Evolutionary conservation across 2,797 vertebrate genomes (phyloP), one percentile per base, ranked within the genome.

Genomic region (Centropyge bicolor): DNA sequence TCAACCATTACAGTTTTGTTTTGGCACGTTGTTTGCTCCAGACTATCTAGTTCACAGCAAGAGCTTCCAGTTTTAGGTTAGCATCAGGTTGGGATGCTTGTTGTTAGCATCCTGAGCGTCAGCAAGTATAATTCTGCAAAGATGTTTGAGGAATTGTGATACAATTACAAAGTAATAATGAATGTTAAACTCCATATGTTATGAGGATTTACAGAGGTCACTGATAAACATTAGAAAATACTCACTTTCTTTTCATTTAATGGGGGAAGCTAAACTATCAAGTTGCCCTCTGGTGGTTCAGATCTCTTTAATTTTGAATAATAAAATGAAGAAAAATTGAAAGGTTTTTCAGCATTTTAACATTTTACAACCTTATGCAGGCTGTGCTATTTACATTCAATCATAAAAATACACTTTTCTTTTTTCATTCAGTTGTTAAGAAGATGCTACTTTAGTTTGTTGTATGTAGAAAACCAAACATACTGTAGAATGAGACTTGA

Each of bases 121-220:
- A 19, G 3, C 27, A 27, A 54, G 27, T 14, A 36, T 31, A 14
- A 20, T 20, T 22, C 22, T 43, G 19, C 35, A 0, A 14, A 52
- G 11, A 24, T 14, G 45, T 64, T 70, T 27, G 16, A 74, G 10
- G 56, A 70, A 52, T 9, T 51, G 38, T 35, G 6, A 11, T 54
- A 8, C 24, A 69, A 17, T 38, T 35, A 73, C n/a, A 49, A 55
- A 62, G 2, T 48, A 51, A n/a, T 46, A 55, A 46, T 52, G 3
- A 14, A 62, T 11, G 20, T 35, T 10, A 63, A 57, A 24, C 22
- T 70, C 3, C 1, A 1, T 9, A 22, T 13, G 60, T 8, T 6
- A 4, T 36, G 55, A 64, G 9, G 16, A 65, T 60, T 78, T 48
- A 60, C 36, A 70, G 57, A 36, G 54, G 56, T 65, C 38, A 24